Evolutionary conservation across 2,113 vertebrate genomes (phyloP), one percentile per base, ranked within the genome.

Genomic region (Chionomys nivalis): DNA sequence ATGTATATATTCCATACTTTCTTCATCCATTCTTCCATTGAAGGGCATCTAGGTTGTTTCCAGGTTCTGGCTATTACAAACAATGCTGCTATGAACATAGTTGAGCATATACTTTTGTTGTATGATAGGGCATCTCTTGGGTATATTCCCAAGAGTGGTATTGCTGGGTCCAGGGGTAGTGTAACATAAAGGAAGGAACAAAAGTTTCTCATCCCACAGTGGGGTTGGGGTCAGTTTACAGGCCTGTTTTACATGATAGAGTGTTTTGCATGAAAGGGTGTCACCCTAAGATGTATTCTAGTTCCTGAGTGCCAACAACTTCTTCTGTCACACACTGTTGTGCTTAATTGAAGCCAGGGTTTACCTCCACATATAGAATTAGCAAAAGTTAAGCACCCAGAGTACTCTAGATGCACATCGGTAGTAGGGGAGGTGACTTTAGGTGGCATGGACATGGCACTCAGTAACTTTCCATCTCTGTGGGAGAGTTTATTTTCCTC

Each of bases 371-470:
- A 42, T 82, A 36, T 0, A 95, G 68, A 9, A 92, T 76, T 88
- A 94, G 63, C 63, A 73, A 87, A 86, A 78, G 79, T 31, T 90
- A 90, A 78, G 89, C 81, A 94, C n/a, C 78, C 86, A 73, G 70
- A 93, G 86, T 28, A 90, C 28, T 52, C 8, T 36, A 89, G 87
- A 86, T 39, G n/a, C 31, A 49, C 55, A 24, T 94, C 72, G 31
- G 55, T 87, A 70, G 23, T 58, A 73, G 39, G 13, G 65, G 55
- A 85, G 63, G 42, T 44, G 55, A 93, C 66, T 95, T 91, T 63
- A 66, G 49, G 75, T 72, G 28, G 23, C 16, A 8, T 19, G n/a
- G 55, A 21, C n/a, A 33, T 63, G 44, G 10, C 55, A 90, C 33
- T 47, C 63, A 73, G 39, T 58, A 86, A 58, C 33, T 77, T 0